These are phyloP conservation scores for Lontra canadensis DNA, from an alignment of 2,113 vertebrate species.

Conservation along the genomic window DNA sequence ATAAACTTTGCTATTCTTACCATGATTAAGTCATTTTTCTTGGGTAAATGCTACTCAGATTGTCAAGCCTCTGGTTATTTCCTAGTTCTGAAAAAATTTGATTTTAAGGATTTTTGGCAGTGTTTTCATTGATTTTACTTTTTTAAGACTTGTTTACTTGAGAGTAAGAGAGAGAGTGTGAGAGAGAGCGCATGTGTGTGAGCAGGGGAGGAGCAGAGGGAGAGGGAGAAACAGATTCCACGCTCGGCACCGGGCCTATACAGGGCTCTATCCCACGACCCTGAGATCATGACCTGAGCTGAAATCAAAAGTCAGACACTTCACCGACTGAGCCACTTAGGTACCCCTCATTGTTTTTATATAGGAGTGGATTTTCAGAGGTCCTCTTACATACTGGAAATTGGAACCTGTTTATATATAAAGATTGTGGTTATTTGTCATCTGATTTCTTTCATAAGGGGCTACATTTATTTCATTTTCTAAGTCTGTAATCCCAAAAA, in stretches of 20 bases:
- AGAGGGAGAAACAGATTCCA: background rate
- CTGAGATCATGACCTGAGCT: background rate
- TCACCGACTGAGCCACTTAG: background rate
- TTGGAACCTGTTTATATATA: background rate
- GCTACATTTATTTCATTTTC: background rate
- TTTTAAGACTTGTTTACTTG: background rate
- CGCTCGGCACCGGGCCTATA: background rate
- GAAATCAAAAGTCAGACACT: background rate
- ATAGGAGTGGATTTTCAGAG: slow-evolving; percentile 24
- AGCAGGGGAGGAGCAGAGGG: background rate
- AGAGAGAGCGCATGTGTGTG: background rate
- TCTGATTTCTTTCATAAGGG: background rate
- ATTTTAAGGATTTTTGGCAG: background rate
- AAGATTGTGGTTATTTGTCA: background rate
- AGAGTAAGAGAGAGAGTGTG: too few relatives aligned
- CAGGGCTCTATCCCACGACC: background rate
- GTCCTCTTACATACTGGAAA: background rate
- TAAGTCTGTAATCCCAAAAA: background rate
- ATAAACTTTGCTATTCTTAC: background rate
- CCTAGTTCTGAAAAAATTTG: background rate
- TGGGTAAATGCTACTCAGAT: background rate
- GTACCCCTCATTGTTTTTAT: background rate
- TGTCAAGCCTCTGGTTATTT: background rate
- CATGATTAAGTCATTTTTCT: background rate
- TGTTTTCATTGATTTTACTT: slow-evolving; percentile 20